phyloP scores from a whole-genome alignment of 2,113 vertebrate species.

The Carassius gibelio region DNA sequence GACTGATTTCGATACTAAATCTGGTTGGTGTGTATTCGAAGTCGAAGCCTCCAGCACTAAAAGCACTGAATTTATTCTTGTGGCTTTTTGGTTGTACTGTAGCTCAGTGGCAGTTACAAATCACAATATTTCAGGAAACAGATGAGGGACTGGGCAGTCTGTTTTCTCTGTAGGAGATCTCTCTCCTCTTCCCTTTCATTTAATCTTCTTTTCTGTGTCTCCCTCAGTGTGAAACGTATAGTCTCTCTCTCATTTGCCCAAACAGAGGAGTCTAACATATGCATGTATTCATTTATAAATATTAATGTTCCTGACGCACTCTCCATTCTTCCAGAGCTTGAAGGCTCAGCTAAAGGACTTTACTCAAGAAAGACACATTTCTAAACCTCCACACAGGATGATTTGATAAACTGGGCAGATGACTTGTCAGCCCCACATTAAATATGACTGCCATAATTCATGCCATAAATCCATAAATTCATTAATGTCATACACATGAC shows the following conservation, averaged over 20 bases:
- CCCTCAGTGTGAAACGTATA: conserved; percentile 6
- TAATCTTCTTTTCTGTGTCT: conserved; percentile 5
- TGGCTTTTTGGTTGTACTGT: background rate
- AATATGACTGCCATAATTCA: background rate
- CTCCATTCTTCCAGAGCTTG: conserved; percentile 8
- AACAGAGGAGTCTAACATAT: conserved; percentile 48
- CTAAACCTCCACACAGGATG: background rate
- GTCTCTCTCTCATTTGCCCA: conserved; percentile 44
- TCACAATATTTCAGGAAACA: conserved; percentile 17
- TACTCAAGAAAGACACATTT: conserved; percentile 31
- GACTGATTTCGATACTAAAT: background rate
- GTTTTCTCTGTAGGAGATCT: conserved; percentile 10
- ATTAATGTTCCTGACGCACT: conserved; percentile 39
- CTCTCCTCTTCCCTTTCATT: background rate
- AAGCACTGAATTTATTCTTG: conserved; percentile 4
- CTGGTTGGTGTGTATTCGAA: background rate
- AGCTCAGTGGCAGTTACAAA: conserved; percentile 14
- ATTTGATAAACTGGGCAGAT: background rate
- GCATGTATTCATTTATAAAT: conserved; percentile 59
- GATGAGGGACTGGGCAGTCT: conserved; percentile 16
- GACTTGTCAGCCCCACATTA: background rate
- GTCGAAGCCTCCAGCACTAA: background rate
- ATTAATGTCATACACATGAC: background rate
- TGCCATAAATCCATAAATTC: background rate
- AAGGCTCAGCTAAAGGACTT: conserved; percentile 32